These are phyloP conservation scores for Drosophila fungiperda DNA, from an alignment of 2,888 invertebrate genomes.

Conservation along the genomic window DNA sequence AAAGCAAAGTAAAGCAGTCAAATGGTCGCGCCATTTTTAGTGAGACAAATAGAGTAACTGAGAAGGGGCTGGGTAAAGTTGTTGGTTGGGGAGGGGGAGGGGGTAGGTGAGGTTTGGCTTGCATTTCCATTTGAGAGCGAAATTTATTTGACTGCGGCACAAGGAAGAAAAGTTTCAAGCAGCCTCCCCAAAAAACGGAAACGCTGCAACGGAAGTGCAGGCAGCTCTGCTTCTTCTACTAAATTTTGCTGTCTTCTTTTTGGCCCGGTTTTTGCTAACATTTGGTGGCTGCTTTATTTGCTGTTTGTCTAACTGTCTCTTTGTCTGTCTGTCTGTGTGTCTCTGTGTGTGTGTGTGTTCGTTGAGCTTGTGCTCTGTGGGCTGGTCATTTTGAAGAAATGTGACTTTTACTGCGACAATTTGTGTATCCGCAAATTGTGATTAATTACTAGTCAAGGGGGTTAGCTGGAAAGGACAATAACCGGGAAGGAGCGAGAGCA, in stretches of 20 bases:
- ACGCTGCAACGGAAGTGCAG: conserved; percentile 71
- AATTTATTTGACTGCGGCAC: conserved; percentile 75
- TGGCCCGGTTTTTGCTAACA: conserved; percentile 57
- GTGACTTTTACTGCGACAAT: conserved; percentile 74
- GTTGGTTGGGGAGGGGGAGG: neutral
- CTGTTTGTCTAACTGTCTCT: conserved; percentile 41
- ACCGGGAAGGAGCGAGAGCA: conserved; percentile 2
- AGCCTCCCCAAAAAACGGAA: conserved; percentile 58
- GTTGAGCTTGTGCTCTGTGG: conserved; percentile 1
- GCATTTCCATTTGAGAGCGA: conserved; percentile 75
- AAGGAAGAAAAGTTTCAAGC: conserved; percentile 70
- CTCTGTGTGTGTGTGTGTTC: neutral
- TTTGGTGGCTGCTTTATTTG: conserved; percentile 63
- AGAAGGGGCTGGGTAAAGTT: neutral
- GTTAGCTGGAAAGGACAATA: neutral
- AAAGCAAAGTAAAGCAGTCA: conserved; percentile 46
- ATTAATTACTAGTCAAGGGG: conserved; percentile 53
- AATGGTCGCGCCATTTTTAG: conserved; percentile 72
- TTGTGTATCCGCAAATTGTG: conserved; percentile 74
- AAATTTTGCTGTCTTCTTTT: conserved; percentile 45
- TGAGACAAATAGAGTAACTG: conserved; percentile 57
- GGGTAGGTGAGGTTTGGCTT: conserved; percentile 35
- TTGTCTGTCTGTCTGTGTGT: neutral
- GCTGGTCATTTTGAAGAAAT: conserved; percentile 63
- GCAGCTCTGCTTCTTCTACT: conserved; percentile 35